Evolutionary conservation across 2,797 vertebrate genomes (phyloP), one percentile per base, ranked within the genome.

Genomic region (Fundulus diaphanus): DNA sequence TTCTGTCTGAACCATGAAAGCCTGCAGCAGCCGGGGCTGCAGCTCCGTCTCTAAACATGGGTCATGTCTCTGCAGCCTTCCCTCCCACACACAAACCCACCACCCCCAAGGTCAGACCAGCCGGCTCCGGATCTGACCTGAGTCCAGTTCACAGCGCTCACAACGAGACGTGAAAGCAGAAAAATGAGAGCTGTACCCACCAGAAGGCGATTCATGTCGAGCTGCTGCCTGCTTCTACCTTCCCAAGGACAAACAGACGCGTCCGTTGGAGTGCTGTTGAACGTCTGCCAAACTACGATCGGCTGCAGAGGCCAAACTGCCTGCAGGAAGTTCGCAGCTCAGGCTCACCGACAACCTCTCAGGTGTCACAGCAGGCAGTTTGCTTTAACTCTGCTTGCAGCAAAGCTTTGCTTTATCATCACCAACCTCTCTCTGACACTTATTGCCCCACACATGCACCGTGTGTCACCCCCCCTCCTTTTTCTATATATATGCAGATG

Each of bases 131-230:
- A 42, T 42, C 7, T 15, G 40, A 33, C 1, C 22, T 4, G 9
- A 57, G n/a, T 37, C 27, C 49, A 3, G 18, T 20, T 27, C 68
- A 69, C 29, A 42, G 24, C 3, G 42, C 46, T 8, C 27, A 18
- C 15, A 27, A n/a, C n/a, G n/a, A 59, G 24, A 31, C 33, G 9
- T 24, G 11, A 13, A 24, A 24, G 15, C 1, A 37, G 46, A 18
- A 66, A 75, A 79, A 65, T 0, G 54, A 82, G 11, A 63, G 44
- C 0, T 24, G 61, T 74, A 83, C 78, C 93, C 91, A 94, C 94
- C 93, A 92, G 78, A 3, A 95, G 85, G 33, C 76, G 92, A 49
- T 89, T 94, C 94, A 94, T 94, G 88, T 91, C 65, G 76, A 78
- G 78, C 84, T 73, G 81, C 31, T 56, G 70, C 68, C 51, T 84